Conservation (phyloP, 2,888 invertebrate species). For the Philaethria dido region DNA sequence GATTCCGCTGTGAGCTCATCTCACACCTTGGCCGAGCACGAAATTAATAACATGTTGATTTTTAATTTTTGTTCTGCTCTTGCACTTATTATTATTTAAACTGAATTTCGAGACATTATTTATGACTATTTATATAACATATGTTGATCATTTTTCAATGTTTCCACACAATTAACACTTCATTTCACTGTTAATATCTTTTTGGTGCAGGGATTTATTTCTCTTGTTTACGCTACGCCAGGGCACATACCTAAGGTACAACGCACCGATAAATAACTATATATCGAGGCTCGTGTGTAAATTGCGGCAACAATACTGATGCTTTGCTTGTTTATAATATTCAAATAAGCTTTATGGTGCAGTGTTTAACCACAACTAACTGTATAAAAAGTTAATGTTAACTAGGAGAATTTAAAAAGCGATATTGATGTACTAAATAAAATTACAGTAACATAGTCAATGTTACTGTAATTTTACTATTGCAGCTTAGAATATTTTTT, state of each 20-base stretch:
- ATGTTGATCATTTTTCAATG: constrained; percentile 84
- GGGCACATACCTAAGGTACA: constrained; percentile 30
- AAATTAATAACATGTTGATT: constrained; percentile 83
- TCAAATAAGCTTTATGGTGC: neutral
- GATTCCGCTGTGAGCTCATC: constrained; percentile 61
- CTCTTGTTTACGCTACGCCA: constrained; percentile 33
- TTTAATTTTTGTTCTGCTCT: constrained; percentile 79
- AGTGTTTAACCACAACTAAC: neutral
- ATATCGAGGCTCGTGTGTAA: constrained; percentile 23
- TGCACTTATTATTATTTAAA: constrained; percentile 84
- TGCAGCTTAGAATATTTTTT: too few relatives aligned
- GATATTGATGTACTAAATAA: too few relatives aligned
- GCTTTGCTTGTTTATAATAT: constrained; percentile 16
- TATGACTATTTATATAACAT: constrained; percentile 84
- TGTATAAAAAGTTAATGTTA: neutral
- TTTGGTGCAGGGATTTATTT: constrained; percentile 65
- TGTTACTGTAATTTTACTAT: too few relatives aligned
- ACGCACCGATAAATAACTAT: constrained; percentile 37
- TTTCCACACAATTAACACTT: constrained; percentile 83
- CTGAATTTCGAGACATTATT: constrained; percentile 81
- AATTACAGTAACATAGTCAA: too few relatives aligned
- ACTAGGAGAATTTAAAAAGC: too few relatives aligned
- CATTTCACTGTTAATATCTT: constrained; percentile 78
- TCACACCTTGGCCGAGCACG: constrained; percentile 78
- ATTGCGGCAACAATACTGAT: constrained; percentile 23